phyloP scores from a whole-genome alignment of 92 coral and sea anemone genomes.

The Siderastrea radians region DNA sequence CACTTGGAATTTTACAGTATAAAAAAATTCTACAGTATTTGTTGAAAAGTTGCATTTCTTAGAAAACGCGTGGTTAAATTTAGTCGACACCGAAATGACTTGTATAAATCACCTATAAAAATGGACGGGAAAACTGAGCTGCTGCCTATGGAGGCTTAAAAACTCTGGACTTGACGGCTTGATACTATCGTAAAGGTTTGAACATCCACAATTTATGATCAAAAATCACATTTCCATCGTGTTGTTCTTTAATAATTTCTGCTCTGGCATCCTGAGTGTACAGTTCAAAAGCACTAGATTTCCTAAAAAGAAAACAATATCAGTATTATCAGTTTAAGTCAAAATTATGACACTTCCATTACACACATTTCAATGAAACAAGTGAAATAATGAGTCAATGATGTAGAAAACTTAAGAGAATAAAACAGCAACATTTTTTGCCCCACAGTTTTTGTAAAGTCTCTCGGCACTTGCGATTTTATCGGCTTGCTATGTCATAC shows the following conservation, averaged over 20 bases:
- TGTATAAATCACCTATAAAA: background rate
- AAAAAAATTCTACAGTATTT: background rate
- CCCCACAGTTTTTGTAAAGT: conserved; percentile 3
- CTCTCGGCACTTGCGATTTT: conserved; percentile 1
- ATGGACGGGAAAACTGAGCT: conserved; percentile 15
- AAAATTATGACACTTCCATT: conserved; percentile 7
- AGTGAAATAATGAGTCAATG: conserved; percentile 9
- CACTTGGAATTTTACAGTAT: background rate
- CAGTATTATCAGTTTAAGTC: background rate
- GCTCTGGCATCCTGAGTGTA: background rate
- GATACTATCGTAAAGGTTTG: conserved; percentile 24
- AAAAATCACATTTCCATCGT: conserved; percentile 9
- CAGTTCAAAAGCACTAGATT: conserved; percentile 15
- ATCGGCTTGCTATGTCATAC: background rate
- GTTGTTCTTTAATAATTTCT: background rate
- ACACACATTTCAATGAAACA: conserved; percentile 12
- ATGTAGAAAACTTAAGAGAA: background rate
- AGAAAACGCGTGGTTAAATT: background rate
- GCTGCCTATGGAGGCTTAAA: background rate
- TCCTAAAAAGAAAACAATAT: conserved; percentile 19
- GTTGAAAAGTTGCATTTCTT: background rate
- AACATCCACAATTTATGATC: conserved; percentile 43
- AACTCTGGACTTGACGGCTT: conserved; percentile 7
- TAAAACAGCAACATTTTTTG: conserved; percentile 2
- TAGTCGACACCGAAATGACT: conserved; percentile 10